Evolutionary conservation across 2,888 invertebrate species (phyloP), one percentile per base, ranked within the genome.

Genomic region (Ornithoptera alexandrae): DNA sequence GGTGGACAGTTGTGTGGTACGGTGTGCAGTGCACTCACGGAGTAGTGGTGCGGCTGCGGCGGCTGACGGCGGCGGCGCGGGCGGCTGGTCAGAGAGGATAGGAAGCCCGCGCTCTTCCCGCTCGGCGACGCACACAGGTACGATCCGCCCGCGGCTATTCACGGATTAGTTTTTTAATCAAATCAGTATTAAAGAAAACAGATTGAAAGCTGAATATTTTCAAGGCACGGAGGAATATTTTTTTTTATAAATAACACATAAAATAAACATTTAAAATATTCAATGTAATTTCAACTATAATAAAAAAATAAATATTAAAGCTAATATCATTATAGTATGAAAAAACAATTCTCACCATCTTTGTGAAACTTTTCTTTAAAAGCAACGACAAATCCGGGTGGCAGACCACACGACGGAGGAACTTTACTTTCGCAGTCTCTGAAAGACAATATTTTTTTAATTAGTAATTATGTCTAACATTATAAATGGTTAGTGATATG

Each of bases 351-450:
- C 82, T 83, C 72, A 91, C 92, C 94, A 79, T 96, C 95, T 81
- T 94, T 94, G 75, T 95, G 95, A 81, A 95, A 90, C 76, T 94
- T 95, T 82, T 95, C 95, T 83, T 95, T 96, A 84, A 98, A 98
- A 74, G 96, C 96, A 73, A 96, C 95, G 39, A 98, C 95, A 75
- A 96, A 95, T 84, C 96, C 97, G 18, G 95, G 95, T n/a, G 98
- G 97, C 75, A 98, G 90, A 42, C 97, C 97, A 89, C 99, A 99
- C 56, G 97, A 97, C 0, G 98, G 97, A 75, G 98, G 97, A 75
- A 98, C 98, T 93, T 97, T 97, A 65, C 95, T 94, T 80, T 97
- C 97, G 84, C 98, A 98, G 81, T 98, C 97, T 77, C 94, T 94
- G 87, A 5, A 83, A 81, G 22, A 17, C 17, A 60, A 24, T 36